A percentile compares a stretch with the other conserved stretches of the same genome.
phyloP scores from a whole-genome alignment of 2,888 invertebrate species.

The Physocephala rufipes region DNA sequence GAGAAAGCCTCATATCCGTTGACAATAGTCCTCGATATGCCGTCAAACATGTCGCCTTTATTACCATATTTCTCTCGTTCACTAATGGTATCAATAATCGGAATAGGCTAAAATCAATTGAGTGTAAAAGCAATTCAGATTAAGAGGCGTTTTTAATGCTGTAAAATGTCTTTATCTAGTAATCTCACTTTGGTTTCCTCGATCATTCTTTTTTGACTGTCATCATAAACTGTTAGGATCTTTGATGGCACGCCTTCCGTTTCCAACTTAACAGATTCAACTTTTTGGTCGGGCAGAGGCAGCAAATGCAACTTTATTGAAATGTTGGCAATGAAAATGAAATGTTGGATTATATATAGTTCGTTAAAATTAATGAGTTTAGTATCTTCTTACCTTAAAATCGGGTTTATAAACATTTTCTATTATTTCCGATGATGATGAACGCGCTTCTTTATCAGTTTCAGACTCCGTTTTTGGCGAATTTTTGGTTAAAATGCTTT shows the following conservation, averaged over 20 bases:
- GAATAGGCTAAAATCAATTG: constrained; percentile 69
- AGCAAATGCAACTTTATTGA: constrained; percentile 19
- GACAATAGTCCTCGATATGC: constrained; percentile 73
- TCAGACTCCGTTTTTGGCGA: neutral
- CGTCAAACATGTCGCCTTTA: constrained; percentile 73
- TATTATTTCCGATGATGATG: constrained; percentile 45
- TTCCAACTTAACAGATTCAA: constrained; percentile 63
- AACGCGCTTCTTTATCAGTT: neutral
- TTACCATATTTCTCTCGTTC: constrained; percentile 86
- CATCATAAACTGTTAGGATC: constrained; percentile 59
- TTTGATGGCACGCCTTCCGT: constrained; percentile 60
- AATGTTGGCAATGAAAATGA: neutral
- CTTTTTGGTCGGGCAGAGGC: constrained; percentile 49
- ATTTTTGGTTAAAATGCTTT: neutral
- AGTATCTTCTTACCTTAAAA: constrained; percentile 51
- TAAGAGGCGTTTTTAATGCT: neutral
- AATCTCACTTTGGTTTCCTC: constrained; percentile 57
- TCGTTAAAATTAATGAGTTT: neutral
- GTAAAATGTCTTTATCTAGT: neutral
- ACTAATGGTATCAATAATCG: constrained; percentile 78
- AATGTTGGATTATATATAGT: neutral
- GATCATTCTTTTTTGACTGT: constrained; percentile 56
- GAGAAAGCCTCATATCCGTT: constrained; percentile 75
- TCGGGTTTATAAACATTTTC: constrained; percentile 44
- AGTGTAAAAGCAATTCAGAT: neutral